Percentiles rank a stretch among this genome's conserved stretches.
These are phyloP conservation scores for Himantopus leucocephalus DNA, from an alignment of 2,113 vertebrate species.

Conservation along the genomic window DNA sequence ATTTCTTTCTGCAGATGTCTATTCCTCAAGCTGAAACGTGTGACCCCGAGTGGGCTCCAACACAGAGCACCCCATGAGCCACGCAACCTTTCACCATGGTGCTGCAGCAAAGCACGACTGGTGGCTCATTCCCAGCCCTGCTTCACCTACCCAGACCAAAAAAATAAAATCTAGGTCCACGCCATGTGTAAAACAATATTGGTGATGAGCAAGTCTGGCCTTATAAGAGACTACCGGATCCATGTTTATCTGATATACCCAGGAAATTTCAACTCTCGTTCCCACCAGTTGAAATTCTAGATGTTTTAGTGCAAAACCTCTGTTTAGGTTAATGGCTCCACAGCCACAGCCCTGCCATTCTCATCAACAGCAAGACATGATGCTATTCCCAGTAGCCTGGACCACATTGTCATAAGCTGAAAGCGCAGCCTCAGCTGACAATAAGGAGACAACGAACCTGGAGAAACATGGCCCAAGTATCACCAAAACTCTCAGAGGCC, in stretches of 20 bases:
- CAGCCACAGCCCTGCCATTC: neutral
- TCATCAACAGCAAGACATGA: neutral
- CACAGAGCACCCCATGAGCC: neutral
- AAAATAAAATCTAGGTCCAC: neutral
- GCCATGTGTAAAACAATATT: neutral
- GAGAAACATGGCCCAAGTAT: neutral
- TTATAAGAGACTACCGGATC: neutral
- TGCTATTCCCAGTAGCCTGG: neutral
- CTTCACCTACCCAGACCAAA: neutral
- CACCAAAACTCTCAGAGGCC: neutral
- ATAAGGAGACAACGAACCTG: neutral
- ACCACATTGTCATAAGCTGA: neutral
- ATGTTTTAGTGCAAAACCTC: neutral
- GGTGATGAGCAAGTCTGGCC: neutral
- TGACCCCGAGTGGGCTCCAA: neutral
- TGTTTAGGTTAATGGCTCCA: neutral
- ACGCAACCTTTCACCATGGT: neutral
- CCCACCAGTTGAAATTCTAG: neutral
- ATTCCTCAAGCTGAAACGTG: neutral
- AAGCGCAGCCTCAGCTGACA: neutral
- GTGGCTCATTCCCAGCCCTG: neutral
- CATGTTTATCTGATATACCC: neutral
- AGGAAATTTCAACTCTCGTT: neutral
- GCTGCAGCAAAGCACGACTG: neutral
- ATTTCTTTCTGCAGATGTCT: neutral